Evolutionary conservation across 2,113 vertebrate genomes (phyloP).

Genomic region (Pogonocichla stellata): DNA sequence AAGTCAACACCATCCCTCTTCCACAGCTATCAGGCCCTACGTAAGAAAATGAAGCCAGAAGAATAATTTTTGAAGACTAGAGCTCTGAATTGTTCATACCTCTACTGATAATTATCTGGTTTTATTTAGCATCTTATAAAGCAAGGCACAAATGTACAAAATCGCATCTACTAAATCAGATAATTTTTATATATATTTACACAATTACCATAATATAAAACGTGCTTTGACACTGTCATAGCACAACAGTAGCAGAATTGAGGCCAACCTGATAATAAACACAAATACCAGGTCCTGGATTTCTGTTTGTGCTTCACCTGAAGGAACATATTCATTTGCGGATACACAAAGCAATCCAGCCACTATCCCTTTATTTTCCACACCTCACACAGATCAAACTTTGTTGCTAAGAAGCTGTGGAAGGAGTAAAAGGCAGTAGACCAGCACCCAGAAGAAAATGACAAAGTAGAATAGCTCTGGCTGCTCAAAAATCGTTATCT

Average conservation of each 20-base stretch:
- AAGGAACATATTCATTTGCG: conserved; percentile 8
- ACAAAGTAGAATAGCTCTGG: conserved; percentile 80
- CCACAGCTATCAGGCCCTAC: neutral
- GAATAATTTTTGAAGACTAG: conserved; percentile 41
- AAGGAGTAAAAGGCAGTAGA: conserved; percentile 89
- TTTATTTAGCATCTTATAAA: conserved; percentile 54
- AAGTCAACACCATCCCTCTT: neutral
- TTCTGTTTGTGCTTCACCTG: conserved; percentile 35
- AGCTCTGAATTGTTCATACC: conserved; percentile 12
- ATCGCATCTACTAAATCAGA: conserved; percentile 3
- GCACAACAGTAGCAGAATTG: conserved; percentile 24
- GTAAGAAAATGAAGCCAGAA: conserved; percentile 1
- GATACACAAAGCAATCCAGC: conserved; percentile 24
- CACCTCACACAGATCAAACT: conserved; percentile 48
- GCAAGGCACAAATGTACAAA: conserved; percentile 67
- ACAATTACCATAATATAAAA: conserved; percentile 35
- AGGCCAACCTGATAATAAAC: conserved; percentile 30
- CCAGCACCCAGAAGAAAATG: conserved; percentile 88
- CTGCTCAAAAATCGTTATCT: conserved; percentile 38
- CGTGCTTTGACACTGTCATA: conserved; percentile 4
- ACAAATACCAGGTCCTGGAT: conserved; percentile 1
- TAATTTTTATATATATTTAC: conserved; percentile 49
- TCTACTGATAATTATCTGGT: neutral
- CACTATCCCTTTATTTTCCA: conserved; percentile 62
- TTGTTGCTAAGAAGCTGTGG: conserved; percentile 81